These are phyloP conservation scores for Rhineura floridana DNA, from an alignment of 2,113 vertebrate species.

Conservation along the genomic window DNA sequence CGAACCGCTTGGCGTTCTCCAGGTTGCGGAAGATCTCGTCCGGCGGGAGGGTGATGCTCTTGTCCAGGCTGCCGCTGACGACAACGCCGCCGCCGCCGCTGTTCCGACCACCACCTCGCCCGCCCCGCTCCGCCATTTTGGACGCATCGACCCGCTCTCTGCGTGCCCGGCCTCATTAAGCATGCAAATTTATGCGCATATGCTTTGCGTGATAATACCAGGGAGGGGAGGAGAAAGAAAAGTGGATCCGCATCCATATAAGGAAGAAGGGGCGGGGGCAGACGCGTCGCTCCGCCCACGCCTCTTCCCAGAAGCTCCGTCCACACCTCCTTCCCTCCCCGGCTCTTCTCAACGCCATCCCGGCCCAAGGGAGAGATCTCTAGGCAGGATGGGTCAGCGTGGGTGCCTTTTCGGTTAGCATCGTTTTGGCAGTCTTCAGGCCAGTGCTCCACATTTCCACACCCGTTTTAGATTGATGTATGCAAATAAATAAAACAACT, in stretches of 20 bases:
- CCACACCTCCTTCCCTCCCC: no score
- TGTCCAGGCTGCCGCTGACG: constrained; percentile 85
- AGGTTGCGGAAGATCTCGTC: constrained; percentile 96
- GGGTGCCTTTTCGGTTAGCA: no score
- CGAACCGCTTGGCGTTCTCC: constrained; percentile 96
- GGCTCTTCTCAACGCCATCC: no score
- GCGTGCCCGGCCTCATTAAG: constrained; percentile 60
- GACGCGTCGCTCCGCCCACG: background rate
- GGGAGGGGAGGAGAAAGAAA: no score
- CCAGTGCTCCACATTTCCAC: no score
- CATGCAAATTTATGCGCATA: constrained; percentile 78
- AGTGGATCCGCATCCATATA: background rate
- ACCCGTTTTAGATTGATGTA: no score
- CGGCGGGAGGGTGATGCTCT: constrained; percentile 94
- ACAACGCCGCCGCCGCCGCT: constrained; percentile 60
- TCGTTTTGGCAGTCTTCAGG: no score
- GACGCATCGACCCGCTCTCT: constrained; percentile 55
- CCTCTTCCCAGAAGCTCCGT: no score
- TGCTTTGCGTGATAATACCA: constrained; percentile 27
- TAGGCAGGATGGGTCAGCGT: no score
- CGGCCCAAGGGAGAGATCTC: no score
- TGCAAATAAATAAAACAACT: no score
- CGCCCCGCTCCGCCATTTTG: constrained; percentile 79
- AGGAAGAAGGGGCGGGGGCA: no score
- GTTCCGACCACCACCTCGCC: constrained; percentile 56